Evolutionary conservation across 2,797 vertebrate species (phyloP), one percentile per base, ranked within the genome.

Genomic region (Pipistrellus kuhlii): DNA sequence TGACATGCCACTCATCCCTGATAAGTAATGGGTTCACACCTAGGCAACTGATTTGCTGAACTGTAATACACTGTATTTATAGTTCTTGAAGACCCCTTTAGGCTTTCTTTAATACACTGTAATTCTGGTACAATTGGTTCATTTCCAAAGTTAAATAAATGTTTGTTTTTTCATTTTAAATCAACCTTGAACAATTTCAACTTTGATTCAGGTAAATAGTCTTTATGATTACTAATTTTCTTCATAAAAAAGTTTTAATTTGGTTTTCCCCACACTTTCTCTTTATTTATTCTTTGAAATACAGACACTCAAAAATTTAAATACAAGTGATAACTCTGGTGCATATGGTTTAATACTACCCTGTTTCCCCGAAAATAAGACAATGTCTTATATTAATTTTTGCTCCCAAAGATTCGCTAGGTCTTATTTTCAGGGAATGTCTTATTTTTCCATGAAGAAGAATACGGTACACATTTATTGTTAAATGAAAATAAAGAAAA

Each of bases 81-180:
- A 55, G 35, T 35, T 20, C 6, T 82, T 6, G 4, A 18, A 55
- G 78, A 5, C 9, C 6, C 32, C 73, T 73, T 20, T 6, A 12
- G 57, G 32, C 20, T 55, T 23, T 53, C 20, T 55, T 23, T 53
- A 44, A 41, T 55, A 25, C 35, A 27, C 23, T 55, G 1, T 90
- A 57, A 59, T 68, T 53, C 48, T 62, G 41, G 51, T 57, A 32
- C 10, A 15, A 0, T 71, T 71, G 62, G 6, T 21, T 88, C 80
- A n/a, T 59, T 81, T 80, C 14, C 8, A 59, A 82, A 78, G 25
- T 85, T 81, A 87, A 84, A 73, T 76, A 57, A 85, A 78, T 51
- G 15, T 77, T 81, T 18, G 8, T 62, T 66, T 77, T 94, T 94
- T 93, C 55, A 38, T 87, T 94, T 82, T 88, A 87, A 95, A 77